These are phyloP conservation scores for Thera britannica DNA, from an alignment of 2,888 invertebrate species.

Conservation along the genomic window DNA sequence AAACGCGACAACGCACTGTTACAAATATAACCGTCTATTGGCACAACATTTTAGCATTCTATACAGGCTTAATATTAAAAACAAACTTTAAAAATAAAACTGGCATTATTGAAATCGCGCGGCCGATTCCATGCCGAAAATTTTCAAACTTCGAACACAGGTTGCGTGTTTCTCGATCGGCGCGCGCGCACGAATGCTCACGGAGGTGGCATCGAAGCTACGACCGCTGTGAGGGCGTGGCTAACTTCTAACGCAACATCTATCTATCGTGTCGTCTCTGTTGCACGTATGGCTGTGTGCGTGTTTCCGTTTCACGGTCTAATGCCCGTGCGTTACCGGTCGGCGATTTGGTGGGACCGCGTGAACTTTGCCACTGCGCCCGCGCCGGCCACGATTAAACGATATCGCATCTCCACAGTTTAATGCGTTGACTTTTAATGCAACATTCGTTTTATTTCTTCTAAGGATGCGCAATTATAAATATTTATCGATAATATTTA, in stretches of 20 bases:
- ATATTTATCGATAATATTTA: conserved; percentile 31
- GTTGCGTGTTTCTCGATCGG: conserved; percentile 71
- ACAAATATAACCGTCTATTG: conserved; percentile 51
- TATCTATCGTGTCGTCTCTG: conserved; percentile 65
- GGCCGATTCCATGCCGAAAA: conserved; percentile 64
- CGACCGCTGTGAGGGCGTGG: conserved; percentile 74
- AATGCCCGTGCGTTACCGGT: conserved; percentile 75
- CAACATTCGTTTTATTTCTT: conserved; percentile 47
- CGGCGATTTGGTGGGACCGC: conserved; percentile 71
- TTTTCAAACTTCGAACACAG: conserved; percentile 57
- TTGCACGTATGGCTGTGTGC: conserved; percentile 34
- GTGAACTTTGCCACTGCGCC: conserved; percentile 81
- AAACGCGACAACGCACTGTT: conserved; percentile 59
- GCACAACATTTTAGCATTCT: conserved; percentile 49
- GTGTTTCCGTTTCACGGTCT: conserved; percentile 62
- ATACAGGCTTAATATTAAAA: conserved; percentile 34
- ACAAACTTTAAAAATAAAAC: conserved; percentile 44
- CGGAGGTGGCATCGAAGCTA: conserved; percentile 76
- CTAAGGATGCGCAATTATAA: conserved; percentile 44
- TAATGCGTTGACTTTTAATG: conserved; percentile 52
- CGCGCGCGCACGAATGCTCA: conserved; percentile 82
- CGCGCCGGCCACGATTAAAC: conserved; percentile 66
- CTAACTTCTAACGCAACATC: conserved; percentile 80
- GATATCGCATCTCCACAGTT: conserved; percentile 69
- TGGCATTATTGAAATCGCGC: conserved; percentile 62